Base-by-base conservation (phyloP, 2,888 invertebrate genomes). In the Alitta virens region DNA sequence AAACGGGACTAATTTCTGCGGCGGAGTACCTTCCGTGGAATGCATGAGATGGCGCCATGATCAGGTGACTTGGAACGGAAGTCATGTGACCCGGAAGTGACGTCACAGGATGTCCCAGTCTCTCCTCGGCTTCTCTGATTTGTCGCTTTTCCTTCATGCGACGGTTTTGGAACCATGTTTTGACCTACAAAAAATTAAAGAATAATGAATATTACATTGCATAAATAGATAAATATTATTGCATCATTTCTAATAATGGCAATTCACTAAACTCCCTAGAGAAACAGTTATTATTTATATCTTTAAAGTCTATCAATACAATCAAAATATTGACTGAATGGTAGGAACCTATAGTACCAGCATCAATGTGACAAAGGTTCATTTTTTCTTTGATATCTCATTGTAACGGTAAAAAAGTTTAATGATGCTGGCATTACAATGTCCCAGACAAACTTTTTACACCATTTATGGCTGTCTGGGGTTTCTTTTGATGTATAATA, bases 111-210 rank as follows among this genome's bases (percentile, higher is more conserved):
- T 46, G 46, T 46, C 46, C 46, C 7, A 46, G 46, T 7, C 46
- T n/a, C 46, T 18, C 21, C 23, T 33, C 60, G 3, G 40, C 54
- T 14, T 60, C 60, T 18, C 49, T 52, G 18, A 54, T 38, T n/a
- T 60, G 53, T n/a, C 60, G 18, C 60, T 60, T 60, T 18, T 60
- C 60, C 46, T 60, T 60, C 60, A 60, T 60, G 2, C 60, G 52
- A 7, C 60, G 24, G 54, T 60, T 60, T n/a, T 60, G 60, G 60
- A 60, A 60, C 60, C 60, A 60, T 18, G 60, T 60, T 46, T 60
- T 60, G 26, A 60, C 52, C 60, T 60, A 23, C 7, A 60, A 54
- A 21, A 12, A 52, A 23, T 12, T 25, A 9, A 23, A 12, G n/a
- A 12, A 40, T 40, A 40, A 40, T 40, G 16, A 40, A 40, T 40